Base-by-base conservation (phyloP, 2,113 vertebrate genomes). In the Melanerpes aurifrons region DNA sequence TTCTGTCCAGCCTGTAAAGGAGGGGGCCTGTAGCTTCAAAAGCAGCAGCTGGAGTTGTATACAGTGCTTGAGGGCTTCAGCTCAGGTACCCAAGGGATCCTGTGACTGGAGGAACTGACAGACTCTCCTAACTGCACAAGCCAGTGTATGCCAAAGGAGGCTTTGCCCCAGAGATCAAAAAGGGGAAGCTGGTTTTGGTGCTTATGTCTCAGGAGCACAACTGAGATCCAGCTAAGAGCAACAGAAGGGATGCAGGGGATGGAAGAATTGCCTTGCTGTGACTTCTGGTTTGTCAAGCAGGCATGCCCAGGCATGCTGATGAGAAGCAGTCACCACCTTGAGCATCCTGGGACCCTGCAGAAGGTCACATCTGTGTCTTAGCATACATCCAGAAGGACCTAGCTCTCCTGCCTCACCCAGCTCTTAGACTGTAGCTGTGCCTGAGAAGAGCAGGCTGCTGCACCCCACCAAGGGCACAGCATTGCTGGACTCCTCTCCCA, bases 1-100 rank as follows among this genome's bases (percentile, higher is more conserved):
- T 70, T 95, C 3, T 0, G 4, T 47, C 28, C 0, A 1, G 29
- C 14, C 53, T 0, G 0, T 71, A 6, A 29, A 10, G 50, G 13
- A 81, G 2, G 2, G 4, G 5, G 0, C 14, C 59, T 6, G 3
- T 24, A 31, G 9, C 53, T 50, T 78, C 28, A 37, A 71, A 86
- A 78, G 29, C 62, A 50, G 6, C 28, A 32, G 10, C 18, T 68
- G 57, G 15, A 86, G 21, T 2, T 25, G 16, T 25, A 54, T 11
- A n/a, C 0, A 1, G 15, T 48, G 19, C 25, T 61, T 2, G 2
- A 58, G 56, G 58, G 31, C 25, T 74, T 63, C n/a, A 31, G 13
- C 14, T 32, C 3, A 1, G 25, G 40, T 26, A 32, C 50, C 16
- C 17, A 26, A 48, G 26, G 13, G 25, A 18, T 68, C 14, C n/a